These are phyloP conservation scores for Benitochromis conjunctus DNA, from an alignment of 2,113 vertebrate genomes.

Conservation along the genomic window DNA sequence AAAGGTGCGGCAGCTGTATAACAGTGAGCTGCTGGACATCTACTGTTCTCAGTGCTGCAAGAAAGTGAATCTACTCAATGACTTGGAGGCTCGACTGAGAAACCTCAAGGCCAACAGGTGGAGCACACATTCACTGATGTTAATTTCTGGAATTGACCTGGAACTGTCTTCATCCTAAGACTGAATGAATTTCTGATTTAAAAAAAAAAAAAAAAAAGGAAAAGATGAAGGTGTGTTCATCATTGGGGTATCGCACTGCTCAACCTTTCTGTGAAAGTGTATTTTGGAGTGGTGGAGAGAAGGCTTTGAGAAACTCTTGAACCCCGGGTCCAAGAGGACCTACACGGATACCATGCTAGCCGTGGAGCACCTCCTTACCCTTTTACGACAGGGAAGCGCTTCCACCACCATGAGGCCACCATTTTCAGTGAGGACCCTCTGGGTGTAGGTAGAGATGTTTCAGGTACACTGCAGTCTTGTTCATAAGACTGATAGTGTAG, in stretches of 20 bases:
- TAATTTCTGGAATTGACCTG: not conserved
- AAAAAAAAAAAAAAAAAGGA: no score
- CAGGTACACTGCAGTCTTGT: not conserved
- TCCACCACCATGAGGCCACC: not conserved
- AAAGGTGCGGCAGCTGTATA: constrained; percentile 83
- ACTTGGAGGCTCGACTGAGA: constrained; percentile 90
- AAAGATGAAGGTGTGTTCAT: not conserved
- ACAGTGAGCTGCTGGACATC: constrained; percentile 85
- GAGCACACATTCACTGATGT: not conserved
- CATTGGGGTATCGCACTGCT: not conserved
- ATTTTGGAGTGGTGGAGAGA: no score
- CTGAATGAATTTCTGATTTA: not conserved
- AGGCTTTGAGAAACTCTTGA: not conserved
- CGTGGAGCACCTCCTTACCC: not conserved
- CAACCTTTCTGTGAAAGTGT: not conserved
- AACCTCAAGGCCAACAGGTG: constrained; percentile 95
- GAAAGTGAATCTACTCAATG: constrained; percentile 93
- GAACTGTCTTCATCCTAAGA: not conserved
- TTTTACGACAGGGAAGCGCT: not conserved
- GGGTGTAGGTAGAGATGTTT: not conserved
- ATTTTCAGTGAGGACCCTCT: not conserved
- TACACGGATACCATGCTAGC: not conserved
- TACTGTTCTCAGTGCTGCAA: constrained; percentile 98
- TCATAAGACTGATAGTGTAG: not conserved
- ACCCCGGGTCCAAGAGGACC: not conserved